These are phyloP conservation scores for Bombus terrestris DNA, from an alignment of 1,140 invertebrate genomes.

Conservation along the genomic window DNA sequence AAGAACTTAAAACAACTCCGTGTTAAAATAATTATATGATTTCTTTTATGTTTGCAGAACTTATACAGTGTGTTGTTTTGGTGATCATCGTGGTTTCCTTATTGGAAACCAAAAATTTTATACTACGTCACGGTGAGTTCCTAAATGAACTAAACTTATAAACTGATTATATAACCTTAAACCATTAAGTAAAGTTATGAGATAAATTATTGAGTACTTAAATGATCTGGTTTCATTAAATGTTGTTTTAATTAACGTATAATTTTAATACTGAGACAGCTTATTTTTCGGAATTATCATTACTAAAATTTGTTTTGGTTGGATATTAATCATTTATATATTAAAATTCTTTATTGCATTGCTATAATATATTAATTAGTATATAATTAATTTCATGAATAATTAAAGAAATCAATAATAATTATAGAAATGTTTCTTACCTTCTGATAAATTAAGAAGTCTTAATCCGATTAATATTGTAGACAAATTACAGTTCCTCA, in stretches of 20 bases:
- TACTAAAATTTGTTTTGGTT: neutral
- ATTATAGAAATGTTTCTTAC: neutral
- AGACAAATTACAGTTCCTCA: neutral
- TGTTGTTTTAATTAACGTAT: neutral
- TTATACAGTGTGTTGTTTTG: constrained; percentile 58
- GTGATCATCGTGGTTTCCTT: constrained; percentile 75
- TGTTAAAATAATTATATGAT: constrained; percentile 5
- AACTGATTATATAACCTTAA: neutral
- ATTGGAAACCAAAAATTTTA: constrained; percentile 72
- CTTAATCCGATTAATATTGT: neutral
- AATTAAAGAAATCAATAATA: neutral
- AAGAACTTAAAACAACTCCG: neutral
- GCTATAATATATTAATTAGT: neutral
- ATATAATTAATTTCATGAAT: neutral
- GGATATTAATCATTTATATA: neutral
- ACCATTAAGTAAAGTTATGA: neutral
- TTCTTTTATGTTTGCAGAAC: constrained; percentile 50
- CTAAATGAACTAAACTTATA: neutral
- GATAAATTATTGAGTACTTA: neutral
- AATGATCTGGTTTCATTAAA: neutral
- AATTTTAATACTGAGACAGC: neutral
- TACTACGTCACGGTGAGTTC: constrained; percentile 76
- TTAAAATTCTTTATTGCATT: neutral
- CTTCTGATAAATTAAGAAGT: neutral
- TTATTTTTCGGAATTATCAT: neutral